These are phyloP conservation scores for Ammodramus savannarum DNA, from an alignment of 2,113 vertebrate genomes.

Conservation along the genomic window DNA sequence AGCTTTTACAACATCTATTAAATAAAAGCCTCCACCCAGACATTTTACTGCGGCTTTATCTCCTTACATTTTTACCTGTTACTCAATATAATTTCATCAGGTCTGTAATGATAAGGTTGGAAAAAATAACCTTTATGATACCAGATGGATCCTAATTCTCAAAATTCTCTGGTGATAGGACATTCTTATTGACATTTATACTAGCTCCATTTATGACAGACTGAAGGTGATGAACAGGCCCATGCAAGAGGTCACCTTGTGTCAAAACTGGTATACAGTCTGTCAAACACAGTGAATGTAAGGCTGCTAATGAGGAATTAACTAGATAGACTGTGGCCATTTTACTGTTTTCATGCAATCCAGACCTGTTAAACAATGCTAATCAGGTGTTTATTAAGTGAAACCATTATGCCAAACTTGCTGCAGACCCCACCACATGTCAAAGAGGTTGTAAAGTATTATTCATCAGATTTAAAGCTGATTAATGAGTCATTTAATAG, in stretches of 20 bases:
- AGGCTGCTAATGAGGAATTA: slow-evolving; percentile 81
- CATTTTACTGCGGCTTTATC: background rate
- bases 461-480: slow-evolving; percentile 75
- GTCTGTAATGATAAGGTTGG: slow-evolving; percentile 52
- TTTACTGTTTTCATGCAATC: slow-evolving; percentile 74
- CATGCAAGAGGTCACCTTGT: slow-evolving; percentile 75
- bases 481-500: slow-evolving; percentile 73
- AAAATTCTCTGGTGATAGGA: slow-evolving; percentile 65
- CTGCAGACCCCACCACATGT: slow-evolving; percentile 70
- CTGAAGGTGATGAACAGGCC: slow-evolving; percentile 75
- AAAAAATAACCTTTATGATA: slow-evolving; percentile 72
- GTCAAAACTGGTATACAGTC: slow-evolving; percentile 73
- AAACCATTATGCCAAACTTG: slow-evolving; percentile 75
- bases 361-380: slow-evolving; percentile 78
- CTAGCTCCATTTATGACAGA: slow-evolving; percentile 73
- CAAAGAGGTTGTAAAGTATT: slow-evolving; percentile 77
- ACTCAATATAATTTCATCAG: slow-evolving; percentile 42
- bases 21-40: background rate
- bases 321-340: slow-evolving; percentile 72
- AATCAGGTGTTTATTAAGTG: slow-evolving; percentile 83
- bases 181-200: slow-evolving; percentile 75
- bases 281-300: slow-evolving; percentile 69
- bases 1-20: slow-evolving; percentile 29
- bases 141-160: slow-evolving; percentile 57
- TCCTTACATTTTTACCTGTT: slow-evolving; percentile 45